A percentile compares a stretch with the other conserved stretches of the same genome.
Evolutionary conservation across 2,797 vertebrate genomes (phyloP).

Genomic region (Nyctibius grandis): DNA sequence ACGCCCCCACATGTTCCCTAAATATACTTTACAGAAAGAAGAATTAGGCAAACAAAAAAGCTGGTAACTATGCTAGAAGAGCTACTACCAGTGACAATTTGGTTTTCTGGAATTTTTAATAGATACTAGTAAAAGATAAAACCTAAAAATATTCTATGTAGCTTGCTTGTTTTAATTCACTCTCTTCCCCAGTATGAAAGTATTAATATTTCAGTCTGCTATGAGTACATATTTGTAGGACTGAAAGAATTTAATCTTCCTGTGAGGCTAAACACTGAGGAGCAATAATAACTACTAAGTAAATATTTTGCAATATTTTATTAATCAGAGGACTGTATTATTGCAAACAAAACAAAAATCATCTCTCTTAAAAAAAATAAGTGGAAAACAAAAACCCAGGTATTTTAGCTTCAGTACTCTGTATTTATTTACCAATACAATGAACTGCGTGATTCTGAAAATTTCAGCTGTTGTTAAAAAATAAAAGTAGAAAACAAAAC

Average conservation of each 20-base stretch:
- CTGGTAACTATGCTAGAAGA: not conserved
- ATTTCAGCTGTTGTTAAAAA: not conserved
- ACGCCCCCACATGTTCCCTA: not conserved
- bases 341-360: not conserved
- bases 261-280: not conserved
- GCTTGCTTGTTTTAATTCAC: not conserved
- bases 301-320: not conserved
- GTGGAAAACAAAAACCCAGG: not conserved
- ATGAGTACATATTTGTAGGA: not conserved
- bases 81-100: not conserved
- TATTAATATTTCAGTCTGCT: not conserved
- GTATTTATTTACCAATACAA: not conserved
- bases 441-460: not conserved
- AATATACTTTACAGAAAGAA: not conserved
- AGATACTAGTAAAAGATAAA: not conserved
- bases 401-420: not conserved
- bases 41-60: not conserved
- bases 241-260: not conserved
- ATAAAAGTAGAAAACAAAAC: not conserved
- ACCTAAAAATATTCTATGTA: not conserved
- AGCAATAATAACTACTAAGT: not conserved
- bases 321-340: not conserved
- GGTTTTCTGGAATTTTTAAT: not conserved
- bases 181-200: not conserved
- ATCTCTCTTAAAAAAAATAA: not conserved